Evolutionary conservation across 1,140 invertebrate genomes (phyloP).

Genomic region (Drosophila pachea): DNA sequence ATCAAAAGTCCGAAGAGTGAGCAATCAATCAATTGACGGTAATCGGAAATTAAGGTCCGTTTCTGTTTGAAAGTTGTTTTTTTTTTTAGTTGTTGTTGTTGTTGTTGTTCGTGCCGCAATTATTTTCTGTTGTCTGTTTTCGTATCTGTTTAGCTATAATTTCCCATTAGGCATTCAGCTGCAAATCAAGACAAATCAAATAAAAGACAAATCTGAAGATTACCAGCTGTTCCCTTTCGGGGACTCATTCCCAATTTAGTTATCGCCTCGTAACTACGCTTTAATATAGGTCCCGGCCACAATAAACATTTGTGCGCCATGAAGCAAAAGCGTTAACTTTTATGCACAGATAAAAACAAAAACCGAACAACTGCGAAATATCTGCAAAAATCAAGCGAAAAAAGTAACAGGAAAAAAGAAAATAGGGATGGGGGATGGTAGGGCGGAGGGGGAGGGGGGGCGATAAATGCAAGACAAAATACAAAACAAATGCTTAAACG

Average conservation of each 20-base stretch:
- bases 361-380: constrained; percentile 34
- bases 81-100: too few relatives aligned
- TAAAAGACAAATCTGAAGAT: constrained; percentile 61
- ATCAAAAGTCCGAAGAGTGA: too few relatives aligned
- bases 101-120: too few relatives aligned
- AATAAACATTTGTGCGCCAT: constrained; percentile 69
- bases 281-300: constrained; percentile 62
- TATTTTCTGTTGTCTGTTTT: too few relatives aligned
- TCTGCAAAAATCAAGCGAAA: constrained; percentile 62
- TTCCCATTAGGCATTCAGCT: constrained; percentile 21
- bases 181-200: constrained; percentile 62
- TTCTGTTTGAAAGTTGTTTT: too few relatives aligned
- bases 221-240: constrained; percentile 48
- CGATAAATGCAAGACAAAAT: constrained; percentile 8
- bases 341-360: constrained; percentile 67
- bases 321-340: constrained; percentile 71
- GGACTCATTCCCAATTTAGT: constrained; percentile 23
- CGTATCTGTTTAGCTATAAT: background rate
- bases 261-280: constrained; percentile 63
- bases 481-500: constrained; percentile 72
- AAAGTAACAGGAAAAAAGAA: constrained; percentile 28
- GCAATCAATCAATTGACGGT: too few relatives aligned
- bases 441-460: too few relatives aligned
- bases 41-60: too few relatives aligned
- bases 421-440: too few relatives aligned